Evolutionary conservation across 2,113 vertebrate genomes (phyloP), one percentile per base, ranked within the genome.

Genomic region (Ancistrus triradiatus): DNA sequence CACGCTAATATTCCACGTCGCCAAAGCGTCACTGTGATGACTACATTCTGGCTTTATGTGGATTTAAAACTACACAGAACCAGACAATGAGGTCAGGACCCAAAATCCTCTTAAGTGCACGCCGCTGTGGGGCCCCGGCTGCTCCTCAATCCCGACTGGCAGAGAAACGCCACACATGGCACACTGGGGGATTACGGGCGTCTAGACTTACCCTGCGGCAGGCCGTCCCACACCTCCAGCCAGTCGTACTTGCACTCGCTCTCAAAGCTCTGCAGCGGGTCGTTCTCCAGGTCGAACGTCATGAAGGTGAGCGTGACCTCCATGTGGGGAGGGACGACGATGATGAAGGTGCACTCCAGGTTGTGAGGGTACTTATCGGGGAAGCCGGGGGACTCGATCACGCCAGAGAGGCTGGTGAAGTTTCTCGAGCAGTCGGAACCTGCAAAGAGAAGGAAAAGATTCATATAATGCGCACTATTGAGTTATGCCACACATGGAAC

Each of bases 311-410:
- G 90, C 62, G 92, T 86, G 66, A 99, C 93, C 56, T 98, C 95
- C 90, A 94, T 95, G 84, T 90, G 92, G 74, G 95, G 90, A 6
- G 92, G 95, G 69, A 95, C 93, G 60, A 95, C 77, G 80, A 99
- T 96, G 78, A 94, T 97, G 74, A 98, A 99, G 79, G 91, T 52
- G 4, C 95, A 99, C 79, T 98, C 95, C 79, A 99, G 83, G 80
- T 98, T 98, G 84, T 97, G 95, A 9, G 96, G 96, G 75, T 99
- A 99, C 74, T 99, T 99, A 82, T 99, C 95, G 0, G 96, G 96
- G 74, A 93, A 99, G 14, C 93, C 93, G 0, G 95, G 96, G 6
- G 96, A 99, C 75, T 98, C 93, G 0, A 99, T 95, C 67, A 93
- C 91, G 13, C 95, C 95, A 0, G 90, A 86, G 58, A 82, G 84